These are phyloP conservation scores for Drosophila atripex DNA, from an alignment of 2,888 invertebrate species.

Conservation along the genomic window DNA sequence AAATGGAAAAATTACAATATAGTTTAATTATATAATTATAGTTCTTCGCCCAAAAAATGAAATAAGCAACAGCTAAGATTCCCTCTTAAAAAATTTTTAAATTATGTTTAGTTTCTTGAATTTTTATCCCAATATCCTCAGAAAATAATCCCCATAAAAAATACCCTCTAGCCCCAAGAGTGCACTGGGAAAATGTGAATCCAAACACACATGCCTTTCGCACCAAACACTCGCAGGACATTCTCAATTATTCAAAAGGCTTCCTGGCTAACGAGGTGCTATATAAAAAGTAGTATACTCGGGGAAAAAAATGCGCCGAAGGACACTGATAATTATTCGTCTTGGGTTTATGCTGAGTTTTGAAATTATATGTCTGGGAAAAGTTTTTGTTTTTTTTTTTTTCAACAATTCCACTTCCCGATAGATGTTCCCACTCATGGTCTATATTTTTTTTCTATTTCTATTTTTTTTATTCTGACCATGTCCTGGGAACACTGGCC, in stretches of 20 bases:
- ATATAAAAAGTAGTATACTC: constrained; percentile 18
- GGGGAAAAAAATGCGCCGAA: constrained; percentile 9
- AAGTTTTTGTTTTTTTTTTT: constrained; percentile 1
- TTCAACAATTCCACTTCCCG: no score
- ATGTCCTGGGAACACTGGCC: constrained; percentile 32
- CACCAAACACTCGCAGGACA: constrained; percentile 28
- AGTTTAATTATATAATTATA: no score
- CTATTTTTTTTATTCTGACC: constrained; percentile 11
- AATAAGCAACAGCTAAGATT: no score
- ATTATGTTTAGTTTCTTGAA: no score
- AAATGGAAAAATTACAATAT: no score
- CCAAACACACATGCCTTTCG: constrained; percentile 30
- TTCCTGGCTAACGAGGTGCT: constrained; percentile 42
- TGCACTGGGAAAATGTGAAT: background rate
- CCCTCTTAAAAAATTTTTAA: no score
- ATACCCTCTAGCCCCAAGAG: no score
- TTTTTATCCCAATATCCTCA: no score
- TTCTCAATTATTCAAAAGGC: constrained; percentile 38
- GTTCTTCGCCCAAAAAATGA: no score
- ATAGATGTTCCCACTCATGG: no score
- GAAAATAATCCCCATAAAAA: background rate
- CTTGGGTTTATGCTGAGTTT: constrained; percentile 8
- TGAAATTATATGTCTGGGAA: constrained; percentile 43
- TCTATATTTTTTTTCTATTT: no score
- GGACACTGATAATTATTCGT: constrained; percentile 43